Percentiles rank a stretch among this genome's conserved stretches.
Conservation (phyloP, 1,140 invertebrate genomes). For the Rhagoletis zephyria region DNA sequence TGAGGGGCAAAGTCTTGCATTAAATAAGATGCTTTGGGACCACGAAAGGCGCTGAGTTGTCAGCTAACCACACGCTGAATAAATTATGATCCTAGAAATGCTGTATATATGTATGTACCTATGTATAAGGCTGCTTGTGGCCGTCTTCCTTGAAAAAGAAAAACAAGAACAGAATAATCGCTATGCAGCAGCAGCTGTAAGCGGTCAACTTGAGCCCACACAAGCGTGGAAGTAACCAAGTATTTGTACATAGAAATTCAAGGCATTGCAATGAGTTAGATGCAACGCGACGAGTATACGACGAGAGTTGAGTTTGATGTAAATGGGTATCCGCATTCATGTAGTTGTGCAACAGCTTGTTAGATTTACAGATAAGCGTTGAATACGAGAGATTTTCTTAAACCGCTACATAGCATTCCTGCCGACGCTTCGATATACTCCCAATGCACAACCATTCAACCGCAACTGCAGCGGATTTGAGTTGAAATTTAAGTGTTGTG, state of each 20-base stretch:
- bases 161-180: too few relatives aligned
- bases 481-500: constrained; percentile 10
- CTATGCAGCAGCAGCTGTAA: neutral
- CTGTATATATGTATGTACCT: too few relatives aligned
- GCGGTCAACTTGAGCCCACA: neutral
- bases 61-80: too few relatives aligned
- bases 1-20: too few relatives aligned
- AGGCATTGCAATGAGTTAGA: neutral
- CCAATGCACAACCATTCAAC: too few relatives aligned
- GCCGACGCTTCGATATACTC: neutral
- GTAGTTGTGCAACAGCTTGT: neutral
- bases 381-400: neutral
- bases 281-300: neutral
- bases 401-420: neutral
- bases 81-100: too few relatives aligned
- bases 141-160: too few relatives aligned
- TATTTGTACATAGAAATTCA: neutral
- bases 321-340: too few relatives aligned
- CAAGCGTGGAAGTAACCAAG: neutral
- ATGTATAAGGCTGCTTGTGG: too few relatives aligned
- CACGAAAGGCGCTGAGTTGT: too few relatives aligned
- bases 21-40: too few relatives aligned
- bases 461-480: neutral
- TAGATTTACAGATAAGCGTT: neutral
- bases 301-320: too few relatives aligned